A percentile compares a stretch with the other conserved stretches of the same genome.
phyloP scores from a whole-genome alignment of 1,140 invertebrate species.

The Gryon sp. region DNA sequence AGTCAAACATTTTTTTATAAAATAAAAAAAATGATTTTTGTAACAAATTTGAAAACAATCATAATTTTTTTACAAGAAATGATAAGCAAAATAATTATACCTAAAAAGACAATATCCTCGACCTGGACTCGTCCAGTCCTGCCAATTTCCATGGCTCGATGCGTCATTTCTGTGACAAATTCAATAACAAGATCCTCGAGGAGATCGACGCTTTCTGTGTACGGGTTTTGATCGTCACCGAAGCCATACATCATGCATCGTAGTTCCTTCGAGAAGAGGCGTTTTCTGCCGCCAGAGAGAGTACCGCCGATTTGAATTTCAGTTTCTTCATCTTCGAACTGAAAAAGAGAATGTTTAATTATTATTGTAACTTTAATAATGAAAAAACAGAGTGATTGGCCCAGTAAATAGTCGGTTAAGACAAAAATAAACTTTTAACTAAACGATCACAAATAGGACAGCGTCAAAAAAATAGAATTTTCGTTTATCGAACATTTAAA shows the following conservation, averaged over 20 bases:
- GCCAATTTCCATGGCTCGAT: constrained; percentile 97
- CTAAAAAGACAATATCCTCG: constrained; percentile 98
- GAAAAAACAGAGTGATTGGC: not conserved
- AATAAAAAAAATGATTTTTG: too few relatives aligned
- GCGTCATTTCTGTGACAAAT: constrained; percentile 97
- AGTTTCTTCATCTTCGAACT: constrained; percentile 84
- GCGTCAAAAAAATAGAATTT: too few relatives aligned
- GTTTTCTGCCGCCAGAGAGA: constrained; percentile 87
- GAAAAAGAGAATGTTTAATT: constrained; percentile 17
- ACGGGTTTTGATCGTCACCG: constrained; percentile 99
- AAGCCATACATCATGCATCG: constrained; percentile 99
- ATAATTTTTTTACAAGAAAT: too few relatives aligned
- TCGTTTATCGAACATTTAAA: too few relatives aligned
- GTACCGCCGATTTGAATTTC: constrained; percentile 82
- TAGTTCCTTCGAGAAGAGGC: constrained; percentile 94
- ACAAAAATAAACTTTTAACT: not conserved
- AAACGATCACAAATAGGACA: too few relatives aligned
- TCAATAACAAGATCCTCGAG: constrained; percentile 98
- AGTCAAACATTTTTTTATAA: too few relatives aligned
- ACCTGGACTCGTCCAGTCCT: constrained; percentile 96
- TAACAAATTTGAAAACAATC: not conserved
- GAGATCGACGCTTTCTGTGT: constrained; percentile 98
- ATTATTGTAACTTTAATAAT: not conserved
- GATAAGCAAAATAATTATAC: too few relatives aligned
- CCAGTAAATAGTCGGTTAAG: too few relatives aligned